Base-by-base conservation (phyloP, 2,888 invertebrate genomes). In the Subacronicta megacephala region DNA sequence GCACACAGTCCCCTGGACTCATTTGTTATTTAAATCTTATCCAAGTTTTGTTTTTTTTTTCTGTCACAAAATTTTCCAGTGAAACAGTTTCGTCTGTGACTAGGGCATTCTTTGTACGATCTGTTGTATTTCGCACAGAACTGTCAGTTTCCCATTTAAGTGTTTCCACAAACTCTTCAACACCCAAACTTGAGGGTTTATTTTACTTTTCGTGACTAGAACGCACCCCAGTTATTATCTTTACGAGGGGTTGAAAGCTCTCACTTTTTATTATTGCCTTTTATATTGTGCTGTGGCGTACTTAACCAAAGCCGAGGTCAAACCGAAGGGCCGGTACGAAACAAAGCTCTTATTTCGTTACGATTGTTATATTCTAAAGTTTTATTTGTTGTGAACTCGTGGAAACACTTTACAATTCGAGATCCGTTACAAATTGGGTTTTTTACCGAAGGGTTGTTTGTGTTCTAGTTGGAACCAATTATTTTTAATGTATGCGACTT, bases 171-270 rank as follows among this genome's bases (percentile, higher is more conserved):
- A 80, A 81, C 75, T 77, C 79, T 66, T 75, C 65, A 62, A 67
- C 62, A 52, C 58, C 71, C 62, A 71, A 80, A 78, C 72, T 83
- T 81, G 68, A 67, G 72, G 78, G 79, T 47, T 59, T 66, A 60
- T 70, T 87, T 84, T 81, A 84, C 80, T 76, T 77, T 62, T 79
- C 77, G 79, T 81, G 84, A 83, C 80, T 84, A 76, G 77, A 78
- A 78, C 80, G 77, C 77, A 77, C 83, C 82, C 79, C 62, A 83
- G 87, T 89, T 90, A 90, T 90, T 90, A 91, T 92, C 89, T 90
- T 90, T 90, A 92, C 85, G 90, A 92, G 90, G 90, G 89, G 89
- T 87, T 91, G 87, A 90, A 88, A 90, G 88, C 89, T 86, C 85
- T 83, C 88, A 84, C 81, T 89, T 90, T 89, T 89, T 90, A 85